A percentile compares a stretch with the other conserved stretches of the same genome.
Conservation (phyloP, 2,113 vertebrate species). For the Gymnocephalus cernua region DNA sequence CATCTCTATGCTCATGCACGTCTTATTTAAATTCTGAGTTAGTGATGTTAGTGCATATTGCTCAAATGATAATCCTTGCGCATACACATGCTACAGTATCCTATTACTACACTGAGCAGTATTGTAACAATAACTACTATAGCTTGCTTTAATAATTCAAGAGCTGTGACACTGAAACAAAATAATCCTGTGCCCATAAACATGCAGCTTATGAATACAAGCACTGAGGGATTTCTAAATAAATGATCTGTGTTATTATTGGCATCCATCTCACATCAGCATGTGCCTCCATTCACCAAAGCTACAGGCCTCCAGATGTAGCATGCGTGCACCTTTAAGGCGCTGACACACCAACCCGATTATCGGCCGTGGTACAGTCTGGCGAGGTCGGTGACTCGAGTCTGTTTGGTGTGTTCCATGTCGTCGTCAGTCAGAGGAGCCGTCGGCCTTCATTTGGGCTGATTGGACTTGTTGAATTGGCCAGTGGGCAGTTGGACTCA, state of each 20-base stretch:
- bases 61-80: background rate
- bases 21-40: background rate
- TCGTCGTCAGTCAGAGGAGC: too few species aligned
- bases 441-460: too few species aligned
- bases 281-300: background rate
- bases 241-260: background rate
- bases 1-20: background rate
- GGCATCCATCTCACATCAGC: background rate
- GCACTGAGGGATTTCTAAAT: background rate
- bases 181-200: background rate
- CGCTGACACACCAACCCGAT: too few species aligned
- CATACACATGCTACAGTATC: background rate
- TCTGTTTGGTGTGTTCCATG: too few species aligned
- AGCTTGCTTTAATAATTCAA: background rate
- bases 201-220: background rate
- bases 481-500: too few species aligned
- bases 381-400: too few species aligned
- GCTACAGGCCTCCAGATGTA: background rate
- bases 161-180: conserved; percentile 9
- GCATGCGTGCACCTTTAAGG: too few species aligned
- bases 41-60: background rate
- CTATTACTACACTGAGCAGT: background rate
- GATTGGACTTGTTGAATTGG: too few species aligned
- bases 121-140: background rate
- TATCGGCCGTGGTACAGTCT: too few species aligned